Percentiles rank a stretch among this genome's conserved stretches.
These are phyloP conservation scores for Anthopleura xanthogrammica DNA, from an alignment of 92 coral and sea anemone species.

Conservation along the genomic window DNA sequence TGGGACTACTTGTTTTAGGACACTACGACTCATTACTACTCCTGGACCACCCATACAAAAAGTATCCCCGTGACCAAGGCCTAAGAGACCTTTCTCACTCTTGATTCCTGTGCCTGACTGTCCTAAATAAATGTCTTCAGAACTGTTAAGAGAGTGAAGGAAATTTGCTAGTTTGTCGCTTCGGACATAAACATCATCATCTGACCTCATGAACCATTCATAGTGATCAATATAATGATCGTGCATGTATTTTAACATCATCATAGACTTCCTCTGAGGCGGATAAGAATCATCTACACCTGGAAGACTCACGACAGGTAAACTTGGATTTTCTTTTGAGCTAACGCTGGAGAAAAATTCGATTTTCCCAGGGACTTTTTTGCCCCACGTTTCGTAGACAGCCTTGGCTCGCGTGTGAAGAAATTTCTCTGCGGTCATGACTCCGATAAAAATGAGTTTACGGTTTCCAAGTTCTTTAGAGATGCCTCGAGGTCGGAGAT, in stretches of 20 bases:
- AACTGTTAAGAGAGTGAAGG: slow-evolving; percentile 81
- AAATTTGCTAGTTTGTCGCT: slow-evolving; percentile 73
- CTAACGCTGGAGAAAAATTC: slow-evolving; percentile 80
- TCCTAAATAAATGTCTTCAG: slow-evolving; percentile 86
- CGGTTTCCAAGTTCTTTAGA: slow-evolving; percentile 65
- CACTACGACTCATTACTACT: slow-evolving; percentile 86
- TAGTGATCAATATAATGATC: slow-evolving; percentile 87
- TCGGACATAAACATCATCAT: slow-evolving; percentile 95
- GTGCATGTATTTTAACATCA: slow-evolving; percentile 95
- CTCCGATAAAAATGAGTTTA: slow-evolving; percentile 75
- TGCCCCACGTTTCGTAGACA: slow-evolving; percentile 94
- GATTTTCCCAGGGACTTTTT: slow-evolving; percentile 69
- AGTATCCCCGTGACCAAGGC: slow-evolving; percentile 89
- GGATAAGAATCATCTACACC: slow-evolving; percentile 96
- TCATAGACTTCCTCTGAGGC: slow-evolving; percentile 89
- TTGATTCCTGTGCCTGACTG: slow-evolving; percentile 93
- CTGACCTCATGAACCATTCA: slow-evolving; percentile 98
- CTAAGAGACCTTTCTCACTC: slow-evolving; percentile 73
- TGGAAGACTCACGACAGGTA: slow-evolving; percentile 88
- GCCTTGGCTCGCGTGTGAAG: slow-evolving; percentile 90
- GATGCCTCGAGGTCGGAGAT: slow-evolving; percentile 71
- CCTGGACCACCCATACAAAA: slow-evolving; percentile 99
- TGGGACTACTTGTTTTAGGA: slow-evolving; percentile 73
- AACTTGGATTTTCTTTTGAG: slow-evolving; percentile 61
- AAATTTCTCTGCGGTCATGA: slow-evolving; percentile 92